Conservation (phyloP, 2,797 vertebrate genomes). For the Scyliorhinus canicula region DNA sequence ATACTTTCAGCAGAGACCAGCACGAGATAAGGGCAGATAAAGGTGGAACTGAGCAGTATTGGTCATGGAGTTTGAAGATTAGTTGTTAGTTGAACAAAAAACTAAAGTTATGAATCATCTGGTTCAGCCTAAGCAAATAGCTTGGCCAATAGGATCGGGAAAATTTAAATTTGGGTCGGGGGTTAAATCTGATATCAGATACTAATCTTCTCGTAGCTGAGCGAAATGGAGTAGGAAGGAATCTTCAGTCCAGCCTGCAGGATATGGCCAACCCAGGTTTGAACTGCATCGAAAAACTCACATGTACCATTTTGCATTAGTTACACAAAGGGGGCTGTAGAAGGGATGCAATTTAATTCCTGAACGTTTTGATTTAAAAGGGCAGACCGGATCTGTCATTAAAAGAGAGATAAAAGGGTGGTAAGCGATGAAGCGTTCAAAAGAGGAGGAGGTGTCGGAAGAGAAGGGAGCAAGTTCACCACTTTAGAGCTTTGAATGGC, state of each 20-base stretch:
- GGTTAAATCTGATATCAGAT: neutral
- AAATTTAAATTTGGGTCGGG: neutral
- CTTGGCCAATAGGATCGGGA: too few relatives aligned
- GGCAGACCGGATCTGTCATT: neutral
- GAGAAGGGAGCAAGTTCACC: neutral
- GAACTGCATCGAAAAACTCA: neutral
- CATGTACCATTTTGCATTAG: neutral
- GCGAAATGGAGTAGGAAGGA: neutral
- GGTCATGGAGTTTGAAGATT: neutral
- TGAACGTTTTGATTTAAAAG: neutral
- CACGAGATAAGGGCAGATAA: neutral
- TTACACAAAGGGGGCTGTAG: neutral
- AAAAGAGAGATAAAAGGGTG: neutral
- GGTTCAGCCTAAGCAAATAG: neutral
- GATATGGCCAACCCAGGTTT: neutral
- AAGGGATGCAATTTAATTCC: neutral
- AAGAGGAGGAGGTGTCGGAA: neutral
- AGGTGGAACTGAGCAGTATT: neutral
- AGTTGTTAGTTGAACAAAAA: neutral
- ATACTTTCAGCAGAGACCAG: neutral
- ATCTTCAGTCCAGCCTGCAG: neutral
- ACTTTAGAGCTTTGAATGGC: neutral
- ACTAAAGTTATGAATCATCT: neutral
- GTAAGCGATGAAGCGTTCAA: neutral
- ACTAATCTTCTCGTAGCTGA: neutral